phyloP scores from a whole-genome alignment of 2,113 vertebrate genomes.

The Cyanoderma ruficeps region DNA sequence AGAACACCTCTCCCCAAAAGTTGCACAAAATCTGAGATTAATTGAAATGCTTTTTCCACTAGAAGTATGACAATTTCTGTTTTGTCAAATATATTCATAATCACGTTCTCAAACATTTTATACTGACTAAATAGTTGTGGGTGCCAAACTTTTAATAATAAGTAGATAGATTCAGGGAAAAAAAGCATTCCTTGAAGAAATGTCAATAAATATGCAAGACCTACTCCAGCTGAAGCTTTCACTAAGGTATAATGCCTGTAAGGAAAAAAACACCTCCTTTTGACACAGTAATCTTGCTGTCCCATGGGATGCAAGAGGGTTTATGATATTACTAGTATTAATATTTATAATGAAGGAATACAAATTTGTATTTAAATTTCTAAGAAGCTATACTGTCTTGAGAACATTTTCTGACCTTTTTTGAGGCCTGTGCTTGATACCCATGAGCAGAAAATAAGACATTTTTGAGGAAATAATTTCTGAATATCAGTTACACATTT shows the following conservation, averaged over 20 bases:
- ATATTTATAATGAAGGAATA: conserved; percentile 37
- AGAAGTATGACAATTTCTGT: background rate
- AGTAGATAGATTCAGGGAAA: background rate
- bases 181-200: background rate
- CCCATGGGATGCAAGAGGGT: background rate
- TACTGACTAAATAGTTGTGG: background rate
- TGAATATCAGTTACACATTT: background rate
- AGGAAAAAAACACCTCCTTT: background rate
- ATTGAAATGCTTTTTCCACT: background rate
- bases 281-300: conserved; percentile 11
- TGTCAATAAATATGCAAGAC: conserved; percentile 1
- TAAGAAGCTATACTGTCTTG: conserved; percentile 33
- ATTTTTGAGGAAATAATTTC: conserved; percentile 5
- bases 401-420: background rate
- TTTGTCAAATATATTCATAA: background rate
- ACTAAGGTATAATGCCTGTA: background rate
- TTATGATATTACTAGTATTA: conserved; percentile 33
- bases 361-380: conserved; percentile 37
- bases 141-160: background rate
- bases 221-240: background rate
- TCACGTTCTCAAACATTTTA: background rate
- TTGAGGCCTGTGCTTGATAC: background rate
- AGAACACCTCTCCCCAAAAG: background rate
- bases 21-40: background rate
- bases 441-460: background rate